Conservation (phyloP, 2,888 invertebrate species). For the Leptinotarsa haldemani region DNA sequence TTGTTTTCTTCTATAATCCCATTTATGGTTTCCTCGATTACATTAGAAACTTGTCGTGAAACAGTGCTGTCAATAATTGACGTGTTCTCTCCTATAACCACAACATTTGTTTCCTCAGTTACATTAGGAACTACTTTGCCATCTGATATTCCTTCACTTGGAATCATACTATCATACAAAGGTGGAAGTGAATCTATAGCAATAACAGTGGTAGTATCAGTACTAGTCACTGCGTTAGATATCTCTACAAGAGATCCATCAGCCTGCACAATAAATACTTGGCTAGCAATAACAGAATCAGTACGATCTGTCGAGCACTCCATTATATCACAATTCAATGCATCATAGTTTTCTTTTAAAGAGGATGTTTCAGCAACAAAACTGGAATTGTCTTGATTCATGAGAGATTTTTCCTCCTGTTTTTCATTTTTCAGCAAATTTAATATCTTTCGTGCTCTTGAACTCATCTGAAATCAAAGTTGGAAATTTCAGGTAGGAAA, state of each 20-base stretch:
- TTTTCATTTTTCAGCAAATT: conserved; percentile 9
- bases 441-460: conserved; percentile 10
- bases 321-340: conserved; percentile 8
- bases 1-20: not conserved
- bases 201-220: conserved; percentile 12
- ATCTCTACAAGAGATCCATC: conserved; percentile 8
- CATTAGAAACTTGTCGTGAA: not conserved
- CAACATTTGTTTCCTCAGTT: not conserved
- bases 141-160: not conserved
- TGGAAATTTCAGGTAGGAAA: conserved; percentile 1
- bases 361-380: conserved; percentile 5
- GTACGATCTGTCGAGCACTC: conserved; percentile 4
- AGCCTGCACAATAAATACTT: conserved; percentile 13
- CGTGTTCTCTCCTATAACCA: not conserved
- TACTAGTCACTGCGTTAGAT: conserved; percentile 8
- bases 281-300: conserved; percentile 6
- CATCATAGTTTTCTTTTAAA: conserved; percentile 10
- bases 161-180: not conserved
- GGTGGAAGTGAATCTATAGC: conserved; percentile 12
- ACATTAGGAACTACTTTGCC: not conserved
- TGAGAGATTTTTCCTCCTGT: conserved; percentile 7
- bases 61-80: not conserved
- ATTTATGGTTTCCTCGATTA: not conserved
- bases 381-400: conserved; percentile 1
- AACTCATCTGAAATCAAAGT: conserved; percentile 9